Evolutionary conservation across 2,113 vertebrate species (phyloP).

Genomic region (Cygnus atratus): DNA sequence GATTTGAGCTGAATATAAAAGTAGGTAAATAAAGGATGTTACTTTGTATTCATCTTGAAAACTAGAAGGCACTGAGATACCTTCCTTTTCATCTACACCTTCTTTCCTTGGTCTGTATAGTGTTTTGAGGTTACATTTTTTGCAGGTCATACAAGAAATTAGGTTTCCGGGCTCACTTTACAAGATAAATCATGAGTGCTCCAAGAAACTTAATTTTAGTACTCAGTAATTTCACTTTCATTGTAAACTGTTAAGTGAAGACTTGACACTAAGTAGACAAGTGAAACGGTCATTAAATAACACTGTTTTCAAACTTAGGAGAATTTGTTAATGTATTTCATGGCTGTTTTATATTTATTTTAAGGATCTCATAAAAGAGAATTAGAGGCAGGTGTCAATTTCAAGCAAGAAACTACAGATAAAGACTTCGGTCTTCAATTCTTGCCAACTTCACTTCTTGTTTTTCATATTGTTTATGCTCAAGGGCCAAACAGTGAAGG

Average conservation of each 20-base stretch:
- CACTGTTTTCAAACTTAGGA: background rate
- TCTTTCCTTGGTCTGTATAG: background rate
- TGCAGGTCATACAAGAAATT: background rate
- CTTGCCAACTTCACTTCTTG: background rate
- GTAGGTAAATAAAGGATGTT: background rate
- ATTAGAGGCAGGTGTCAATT: background rate
- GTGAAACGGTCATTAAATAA: background rate
- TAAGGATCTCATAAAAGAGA: background rate
- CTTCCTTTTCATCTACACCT: background rate
- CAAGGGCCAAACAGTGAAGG: background rate
- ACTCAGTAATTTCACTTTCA: background rate
- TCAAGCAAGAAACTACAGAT: background rate
- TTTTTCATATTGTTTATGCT: background rate
- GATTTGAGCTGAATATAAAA: background rate
- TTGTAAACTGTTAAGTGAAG: background rate
- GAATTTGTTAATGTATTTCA: background rate
- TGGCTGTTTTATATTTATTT: background rate
- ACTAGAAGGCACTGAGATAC: background rate
- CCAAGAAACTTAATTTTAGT: background rate
- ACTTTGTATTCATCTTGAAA: background rate
- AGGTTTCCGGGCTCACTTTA: background rate
- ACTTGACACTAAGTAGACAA: background rate
- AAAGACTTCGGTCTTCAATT: background rate
- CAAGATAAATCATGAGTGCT: background rate
- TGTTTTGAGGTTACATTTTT: background rate